Conservation (phyloP, 2,113 vertebrate genomes). For the Lutjanus erythropterus region DNA sequence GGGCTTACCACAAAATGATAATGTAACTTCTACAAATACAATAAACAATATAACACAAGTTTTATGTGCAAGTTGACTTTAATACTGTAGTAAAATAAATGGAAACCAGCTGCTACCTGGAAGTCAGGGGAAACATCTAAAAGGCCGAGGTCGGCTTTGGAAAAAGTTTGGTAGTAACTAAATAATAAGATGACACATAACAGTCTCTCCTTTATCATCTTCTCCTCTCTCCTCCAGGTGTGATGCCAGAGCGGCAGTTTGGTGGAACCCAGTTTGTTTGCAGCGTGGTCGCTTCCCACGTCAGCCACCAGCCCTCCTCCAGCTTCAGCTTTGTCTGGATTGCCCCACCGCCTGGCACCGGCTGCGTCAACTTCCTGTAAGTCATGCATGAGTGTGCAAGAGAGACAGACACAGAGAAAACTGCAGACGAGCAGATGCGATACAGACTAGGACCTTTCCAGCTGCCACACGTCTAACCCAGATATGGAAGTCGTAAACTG, state of each 20-base stretch:
- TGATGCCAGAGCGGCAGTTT: slow-evolving; percentile 95
- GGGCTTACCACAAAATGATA: slow-evolving; percentile 4
- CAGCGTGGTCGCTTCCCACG: slow-evolving; percentile 97
- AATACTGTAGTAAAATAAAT: slow-evolving; percentile 15
- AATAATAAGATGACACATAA: not conserved
- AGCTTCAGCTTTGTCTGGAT: slow-evolving; percentile 99
- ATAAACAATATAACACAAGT: not conserved
- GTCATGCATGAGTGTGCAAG: slow-evolving; percentile 68
- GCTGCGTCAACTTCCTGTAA: slow-evolving; percentile 99
- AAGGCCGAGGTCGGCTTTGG: not conserved
- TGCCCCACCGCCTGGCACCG: slow-evolving; percentile 95
- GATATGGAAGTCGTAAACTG: slow-evolving; percentile 44
- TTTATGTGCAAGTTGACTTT: slow-evolving; percentile 5
- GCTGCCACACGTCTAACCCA: slow-evolving; percentile 22
- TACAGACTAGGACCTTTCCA: slow-evolving; percentile 22
- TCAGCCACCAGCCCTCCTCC: slow-evolving; percentile 95
- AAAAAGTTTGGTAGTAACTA: not conserved
- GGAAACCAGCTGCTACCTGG: slow-evolving; percentile 6
- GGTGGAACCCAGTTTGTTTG: slow-evolving; percentile 97
- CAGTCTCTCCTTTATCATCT: not conserved
- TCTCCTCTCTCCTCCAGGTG: slow-evolving; percentile 81
- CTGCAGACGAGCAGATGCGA: not conserved
- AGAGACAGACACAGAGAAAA: not conserved
- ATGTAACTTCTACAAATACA: slow-evolving; percentile 13
- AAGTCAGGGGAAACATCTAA: not conserved